Evolutionary conservation across 2,113 vertebrate genomes (phyloP).

Genomic region (Melanocharis versteri): DNA sequence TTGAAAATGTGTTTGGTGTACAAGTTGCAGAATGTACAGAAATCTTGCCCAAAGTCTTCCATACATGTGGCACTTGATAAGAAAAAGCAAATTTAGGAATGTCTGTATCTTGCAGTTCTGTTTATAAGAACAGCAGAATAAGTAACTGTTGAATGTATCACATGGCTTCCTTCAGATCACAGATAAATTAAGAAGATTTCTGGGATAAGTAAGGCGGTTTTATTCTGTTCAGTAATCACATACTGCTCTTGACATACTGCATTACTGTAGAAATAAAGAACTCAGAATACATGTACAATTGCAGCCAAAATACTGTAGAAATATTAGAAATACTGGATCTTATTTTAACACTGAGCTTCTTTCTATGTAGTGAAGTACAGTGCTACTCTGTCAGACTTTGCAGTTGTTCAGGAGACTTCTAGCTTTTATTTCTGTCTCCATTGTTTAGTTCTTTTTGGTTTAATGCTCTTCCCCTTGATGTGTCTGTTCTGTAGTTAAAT

Average conservation of each 20-base stretch:
- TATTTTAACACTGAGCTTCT: neutral
- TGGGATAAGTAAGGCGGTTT: neutral
- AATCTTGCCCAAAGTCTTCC: neutral
- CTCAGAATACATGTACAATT: rapidly evolving
- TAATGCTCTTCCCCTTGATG: neutral
- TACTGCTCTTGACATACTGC: neutral
- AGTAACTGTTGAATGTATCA: neutral
- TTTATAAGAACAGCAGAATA: neutral
- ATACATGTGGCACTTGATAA: rapidly evolving
- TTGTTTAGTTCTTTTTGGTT: neutral
- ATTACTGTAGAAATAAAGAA: neutral
- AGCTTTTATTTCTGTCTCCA: neutral
- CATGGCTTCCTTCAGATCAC: neutral
- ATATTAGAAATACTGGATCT: neutral
- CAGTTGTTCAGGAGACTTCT: neutral
- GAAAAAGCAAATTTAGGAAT: neutral
- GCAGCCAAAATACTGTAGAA: neutral
- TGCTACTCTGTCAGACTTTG: neutral
- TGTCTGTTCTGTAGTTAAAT: neutral
- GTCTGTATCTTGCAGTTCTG: neutral
- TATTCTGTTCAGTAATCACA: neutral
- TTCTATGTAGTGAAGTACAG: neutral
- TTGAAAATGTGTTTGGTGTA: neutral
- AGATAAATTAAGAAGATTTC: neutral
- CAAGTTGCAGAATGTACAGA: neutral